phyloP scores from a whole-genome alignment of 2,888 invertebrate genomes.

The Metellina segmentata region DNA sequence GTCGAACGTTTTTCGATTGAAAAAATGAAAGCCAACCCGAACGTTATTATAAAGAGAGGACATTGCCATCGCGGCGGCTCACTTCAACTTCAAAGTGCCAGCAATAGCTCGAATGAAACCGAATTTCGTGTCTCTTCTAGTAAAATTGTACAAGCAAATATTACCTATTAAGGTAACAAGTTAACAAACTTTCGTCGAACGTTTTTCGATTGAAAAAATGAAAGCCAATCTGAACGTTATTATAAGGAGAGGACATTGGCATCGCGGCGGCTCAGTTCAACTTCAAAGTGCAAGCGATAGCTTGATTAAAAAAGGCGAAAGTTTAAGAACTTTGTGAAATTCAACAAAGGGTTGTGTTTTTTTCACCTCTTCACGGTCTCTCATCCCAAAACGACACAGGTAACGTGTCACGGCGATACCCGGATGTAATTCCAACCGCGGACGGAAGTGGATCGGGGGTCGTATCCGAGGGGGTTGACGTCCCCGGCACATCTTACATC shows the following conservation, averaged over 20 bases:
- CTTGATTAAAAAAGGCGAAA: slow-evolving; percentile 29
- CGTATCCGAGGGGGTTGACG: slow-evolving; percentile 19
- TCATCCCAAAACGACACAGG: slow-evolving; percentile 24
- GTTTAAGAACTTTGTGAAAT: slow-evolving; percentile 37
- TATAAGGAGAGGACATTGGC: slow-evolving; percentile 24
- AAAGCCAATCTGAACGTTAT: neutral
- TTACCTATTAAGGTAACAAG: no score
- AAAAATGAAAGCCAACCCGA: no score
- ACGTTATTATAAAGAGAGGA: neutral
- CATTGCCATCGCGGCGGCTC: slow-evolving; percentile 2
- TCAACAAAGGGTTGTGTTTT: slow-evolving; percentile 28
- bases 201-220: no score
- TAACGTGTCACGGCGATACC: slow-evolving; percentile 61
- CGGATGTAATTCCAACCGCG: slow-evolving; percentile 65
- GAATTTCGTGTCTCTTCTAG: no score
- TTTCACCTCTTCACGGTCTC: neutral
- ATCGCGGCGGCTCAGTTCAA: neutral
- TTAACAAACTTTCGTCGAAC: no score
- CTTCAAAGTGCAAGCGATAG: neutral
- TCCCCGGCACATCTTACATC: neutral
- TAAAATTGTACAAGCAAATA: no score
- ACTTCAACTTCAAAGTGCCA: no score
- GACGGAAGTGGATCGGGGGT: slow-evolving; percentile 40
- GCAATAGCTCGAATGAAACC: no score
- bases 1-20: no score